phyloP scores from a whole-genome alignment of 2,113 vertebrate species.

The Irena cyanogastra region DNA sequence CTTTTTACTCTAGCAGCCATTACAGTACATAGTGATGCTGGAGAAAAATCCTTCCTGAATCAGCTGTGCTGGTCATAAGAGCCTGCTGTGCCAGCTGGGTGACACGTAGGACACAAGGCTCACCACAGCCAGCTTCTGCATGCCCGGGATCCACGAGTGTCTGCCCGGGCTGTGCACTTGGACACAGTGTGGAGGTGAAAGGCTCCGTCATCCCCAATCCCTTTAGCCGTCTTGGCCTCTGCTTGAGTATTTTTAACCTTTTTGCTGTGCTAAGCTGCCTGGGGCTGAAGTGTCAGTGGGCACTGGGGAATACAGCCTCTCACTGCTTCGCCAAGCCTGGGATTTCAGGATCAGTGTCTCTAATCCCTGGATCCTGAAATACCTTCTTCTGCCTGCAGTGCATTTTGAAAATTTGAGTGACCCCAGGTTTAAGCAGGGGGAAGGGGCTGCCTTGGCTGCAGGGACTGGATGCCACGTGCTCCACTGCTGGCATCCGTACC shows the following conservation, averaged over 20 bases:
- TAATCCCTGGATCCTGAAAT: constrained; percentile 32
- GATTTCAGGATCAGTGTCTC: constrained; percentile 52
- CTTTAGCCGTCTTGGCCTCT: constrained; percentile 37
- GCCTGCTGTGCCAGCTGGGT: neutral
- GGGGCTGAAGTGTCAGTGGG: constrained; percentile 25
- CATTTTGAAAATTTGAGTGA: neutral
- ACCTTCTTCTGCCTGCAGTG: neutral
- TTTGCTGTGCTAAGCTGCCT: constrained; percentile 59
- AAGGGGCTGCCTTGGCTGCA: neutral
- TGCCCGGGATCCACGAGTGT: neutral
- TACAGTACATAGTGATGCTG: neutral
- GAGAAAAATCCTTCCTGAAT: neutral
- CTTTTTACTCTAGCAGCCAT: neutral
- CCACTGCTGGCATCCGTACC: rapidly evolving
- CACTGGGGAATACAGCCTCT: neutral
- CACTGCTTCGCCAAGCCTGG: neutral
- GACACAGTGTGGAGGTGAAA: neutral
- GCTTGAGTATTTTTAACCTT: constrained; percentile 66
- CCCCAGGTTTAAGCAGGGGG: rapidly evolving
- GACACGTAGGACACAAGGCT: neutral
- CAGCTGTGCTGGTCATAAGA: neutral
- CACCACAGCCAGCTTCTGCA: rapidly evolving
- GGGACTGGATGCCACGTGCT: neutral
- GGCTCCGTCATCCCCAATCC: constrained; percentile 28
- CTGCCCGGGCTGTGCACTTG: neutral